Base-by-base conservation (phyloP, 1,140 invertebrate genomes). In the Matsumurasca onukii region DNA sequence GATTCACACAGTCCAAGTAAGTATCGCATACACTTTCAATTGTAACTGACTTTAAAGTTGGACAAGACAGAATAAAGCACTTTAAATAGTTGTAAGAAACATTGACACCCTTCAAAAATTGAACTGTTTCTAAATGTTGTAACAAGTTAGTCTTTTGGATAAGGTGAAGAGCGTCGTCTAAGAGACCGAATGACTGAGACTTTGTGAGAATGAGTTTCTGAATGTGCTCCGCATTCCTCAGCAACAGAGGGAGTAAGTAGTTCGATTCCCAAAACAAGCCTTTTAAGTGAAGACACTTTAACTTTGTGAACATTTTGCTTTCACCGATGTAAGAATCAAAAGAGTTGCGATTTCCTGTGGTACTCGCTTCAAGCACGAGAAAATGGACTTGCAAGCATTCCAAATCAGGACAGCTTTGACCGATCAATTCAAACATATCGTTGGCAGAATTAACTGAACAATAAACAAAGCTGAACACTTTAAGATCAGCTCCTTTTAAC, bases 251-350 rank as follows among this genome's bases (percentile, higher is more conserved):
- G 13, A 59, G 24, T 9, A 59, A 15, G 13, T 59, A 27, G 30
- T 29, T 59, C 3, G 55, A 59, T 9, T 59, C 55, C 55, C 55
- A 59, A 59, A 27, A 59, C 12, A 59, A 22, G 30, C 55, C 55
- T 29, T 59, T 59, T 27, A 59, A 27, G n/a, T 15, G 25, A 5
- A 59, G 25, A 29, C 55, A 27, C n/a, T 59, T 59, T 9, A 59
- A 24, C 9, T 59, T 59, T 9, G 24, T 27, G n/a, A 59, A 59
- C 25, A 25, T 15, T n/a, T 59, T 59, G 3, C 30, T 24, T 27
- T 29, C 30, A 24, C 24, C 30, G 15, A 12, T 5, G 9, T 12
- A 2, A 25, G 55, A 59, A 9, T 27, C 5, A 29, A 59, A 59
- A 25, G 55, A 27, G 24, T 9, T 27, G 24, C 30, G 55, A 27